Conservation (phyloP, 2,113 vertebrate species). For the Silurus meridionalis region DNA sequence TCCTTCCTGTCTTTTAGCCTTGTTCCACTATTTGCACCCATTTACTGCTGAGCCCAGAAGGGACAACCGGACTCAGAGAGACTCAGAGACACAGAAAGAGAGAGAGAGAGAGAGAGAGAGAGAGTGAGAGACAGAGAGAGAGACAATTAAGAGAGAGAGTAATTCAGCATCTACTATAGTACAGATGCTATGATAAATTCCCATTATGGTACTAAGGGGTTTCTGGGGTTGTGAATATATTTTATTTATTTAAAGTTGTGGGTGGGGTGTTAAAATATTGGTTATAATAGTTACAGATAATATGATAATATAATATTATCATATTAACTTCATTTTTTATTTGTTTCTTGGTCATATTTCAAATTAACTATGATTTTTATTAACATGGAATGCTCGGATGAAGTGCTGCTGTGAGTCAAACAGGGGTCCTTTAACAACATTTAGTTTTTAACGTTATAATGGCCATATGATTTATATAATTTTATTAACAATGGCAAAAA, state of each 20-base stretch:
- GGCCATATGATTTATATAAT: not conserved
- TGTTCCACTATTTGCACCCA: constrained; percentile 64
- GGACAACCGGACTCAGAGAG: constrained; percentile 42
- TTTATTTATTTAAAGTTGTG: not conserved
- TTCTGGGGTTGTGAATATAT: not conserved
- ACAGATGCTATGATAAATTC: constrained; percentile 20
- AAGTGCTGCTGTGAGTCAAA: not conserved
- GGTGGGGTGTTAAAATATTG: not conserved
- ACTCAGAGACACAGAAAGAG: not conserved
- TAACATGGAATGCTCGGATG: not conserved
- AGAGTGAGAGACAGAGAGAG: not conserved
- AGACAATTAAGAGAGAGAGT: constrained; percentile 9
- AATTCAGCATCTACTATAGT: not conserved
- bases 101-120: constrained; percentile 15
- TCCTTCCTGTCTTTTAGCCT: constrained; percentile 62
- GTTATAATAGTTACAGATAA: not conserved
- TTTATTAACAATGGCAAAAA: not conserved
- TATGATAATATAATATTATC: not conserved
- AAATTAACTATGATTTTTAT: not conserved
- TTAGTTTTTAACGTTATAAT: not conserved
- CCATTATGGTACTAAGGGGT: not conserved
- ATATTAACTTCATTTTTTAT: not conserved
- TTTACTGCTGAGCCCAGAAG: constrained; percentile 63
- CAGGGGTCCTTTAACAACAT: not conserved
- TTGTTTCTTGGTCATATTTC: not conserved